A percentile compares a stretch with the other conserved stretches of the same genome.
phyloP scores from a whole-genome alignment of 2,113 vertebrate species.

The Hassar affinis region DNA sequence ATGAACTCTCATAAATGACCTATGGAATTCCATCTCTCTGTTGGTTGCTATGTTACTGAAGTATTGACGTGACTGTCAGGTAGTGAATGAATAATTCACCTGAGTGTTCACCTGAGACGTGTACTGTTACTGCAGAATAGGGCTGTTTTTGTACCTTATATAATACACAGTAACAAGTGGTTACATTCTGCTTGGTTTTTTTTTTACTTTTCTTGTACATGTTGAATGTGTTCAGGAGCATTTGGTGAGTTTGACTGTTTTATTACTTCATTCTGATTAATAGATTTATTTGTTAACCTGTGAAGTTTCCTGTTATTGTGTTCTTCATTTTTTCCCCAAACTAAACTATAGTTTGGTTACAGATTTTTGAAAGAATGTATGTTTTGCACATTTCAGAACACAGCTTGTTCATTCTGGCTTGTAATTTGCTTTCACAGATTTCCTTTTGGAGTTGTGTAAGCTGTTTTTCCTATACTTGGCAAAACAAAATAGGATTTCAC shows the following conservation, averaged over 20 bases:
- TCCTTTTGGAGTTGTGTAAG: constrained; percentile 18
- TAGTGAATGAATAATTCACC: constrained; percentile 67
- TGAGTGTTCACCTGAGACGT: constrained; percentile 60
- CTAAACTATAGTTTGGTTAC: background rate
- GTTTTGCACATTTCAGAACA: background rate
- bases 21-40: constrained; percentile 19
- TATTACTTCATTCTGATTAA: background rate
- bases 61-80: constrained; percentile 50
- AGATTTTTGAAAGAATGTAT: background rate
- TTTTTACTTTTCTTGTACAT: background rate
- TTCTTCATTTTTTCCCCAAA: background rate
- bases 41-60: constrained; percentile 38
- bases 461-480: constrained; percentile 25
- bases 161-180: constrained; percentile 2
- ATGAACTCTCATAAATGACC: background rate
- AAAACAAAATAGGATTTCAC: constrained; percentile 30
- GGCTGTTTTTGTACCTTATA: constrained; percentile 17
- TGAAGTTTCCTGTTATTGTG: background rate
- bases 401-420: background rate
- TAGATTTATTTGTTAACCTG: background rate
- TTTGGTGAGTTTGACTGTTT: constrained; percentile 41
- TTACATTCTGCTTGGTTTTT: constrained; percentile 11
- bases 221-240: background rate
- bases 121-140: constrained; percentile 22
- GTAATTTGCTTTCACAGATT: background rate